Evolutionary conservation across 2,113 vertebrate species (phyloP).

Genomic region (Anoplopoma fimbria): DNA sequence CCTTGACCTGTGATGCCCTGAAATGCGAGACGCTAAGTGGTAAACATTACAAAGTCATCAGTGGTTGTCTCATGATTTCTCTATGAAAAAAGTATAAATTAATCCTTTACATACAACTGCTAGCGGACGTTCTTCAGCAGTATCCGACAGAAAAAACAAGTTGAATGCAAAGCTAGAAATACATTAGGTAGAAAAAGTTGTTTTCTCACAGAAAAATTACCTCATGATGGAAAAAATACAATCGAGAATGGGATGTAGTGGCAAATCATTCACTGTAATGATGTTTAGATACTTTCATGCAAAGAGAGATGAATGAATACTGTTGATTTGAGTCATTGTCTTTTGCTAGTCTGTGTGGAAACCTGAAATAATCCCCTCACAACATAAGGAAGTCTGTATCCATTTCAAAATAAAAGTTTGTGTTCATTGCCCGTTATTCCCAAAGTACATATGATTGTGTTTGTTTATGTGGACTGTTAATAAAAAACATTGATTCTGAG

Average conservation of each 20-base stretch:
- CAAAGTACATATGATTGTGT: constrained; percentile 15
- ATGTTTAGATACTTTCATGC: constrained; percentile 43
- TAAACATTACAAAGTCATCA: constrained; percentile 78
- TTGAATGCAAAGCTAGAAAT: constrained; percentile 72
- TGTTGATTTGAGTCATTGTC: constrained; percentile 23
- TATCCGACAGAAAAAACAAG: constrained; percentile 62
- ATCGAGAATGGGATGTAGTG: constrained; percentile 70
- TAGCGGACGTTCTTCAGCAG: constrained; percentile 58
- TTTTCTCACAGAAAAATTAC: constrained; percentile 57
- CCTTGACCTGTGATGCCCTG: constrained; percentile 75
- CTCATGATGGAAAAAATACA: constrained; percentile 75
- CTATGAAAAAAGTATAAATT: constrained; percentile 79
- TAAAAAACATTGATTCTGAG: constrained; percentile 37
- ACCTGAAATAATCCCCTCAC: constrained; percentile 18
- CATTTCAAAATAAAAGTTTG: constrained; percentile 41
- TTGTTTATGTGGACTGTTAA: constrained; percentile 23
- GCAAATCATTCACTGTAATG: constrained; percentile 58
- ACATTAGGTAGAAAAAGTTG: constrained; percentile 69
- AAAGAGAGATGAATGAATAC: constrained; percentile 52
- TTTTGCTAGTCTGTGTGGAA: constrained; percentile 4
- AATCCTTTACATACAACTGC: constrained; percentile 72
- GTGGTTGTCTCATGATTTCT: constrained; percentile 75
- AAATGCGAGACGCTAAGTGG: constrained; percentile 74
- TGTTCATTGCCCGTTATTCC: constrained; percentile 8
- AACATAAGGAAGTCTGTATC: not conserved